A percentile compares a stretch with the other conserved stretches of the same genome.
Conservation (phyloP, 2,888 invertebrate species). For the Daptonema setosum region DNA sequence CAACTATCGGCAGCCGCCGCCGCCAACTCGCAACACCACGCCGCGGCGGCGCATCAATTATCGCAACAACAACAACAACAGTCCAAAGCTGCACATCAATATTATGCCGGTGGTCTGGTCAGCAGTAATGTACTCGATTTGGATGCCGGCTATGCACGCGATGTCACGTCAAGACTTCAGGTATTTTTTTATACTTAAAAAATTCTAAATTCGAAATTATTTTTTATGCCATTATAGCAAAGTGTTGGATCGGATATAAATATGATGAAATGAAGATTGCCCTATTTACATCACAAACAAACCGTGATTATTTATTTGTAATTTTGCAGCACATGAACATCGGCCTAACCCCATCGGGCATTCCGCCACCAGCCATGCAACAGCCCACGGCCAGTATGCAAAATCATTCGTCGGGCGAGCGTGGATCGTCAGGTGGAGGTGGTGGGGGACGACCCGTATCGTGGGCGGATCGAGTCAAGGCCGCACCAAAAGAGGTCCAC, state of each 20-base stretch:
- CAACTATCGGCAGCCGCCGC: neutral
- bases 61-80: neutral
- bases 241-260: too few relatives aligned
- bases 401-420: too few relatives aligned
- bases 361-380: neutral
- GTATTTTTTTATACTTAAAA: too few relatives aligned
- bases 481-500: neutral
- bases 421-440: too few relatives aligned
- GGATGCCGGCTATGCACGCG: neutral
- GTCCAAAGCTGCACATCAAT: too few relatives aligned
- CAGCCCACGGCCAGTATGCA: too few relatives aligned
- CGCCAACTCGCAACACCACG: neutral
- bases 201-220: too few relatives aligned
- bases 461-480: neutral
- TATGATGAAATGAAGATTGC: too few relatives aligned
- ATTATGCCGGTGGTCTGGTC: too few relatives aligned
- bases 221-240: too few relatives aligned
- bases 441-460: neutral
- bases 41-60: neutral
- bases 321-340: neutral
- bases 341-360: neutral
- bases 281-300: too few relatives aligned
- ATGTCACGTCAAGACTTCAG: neutral
- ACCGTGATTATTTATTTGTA: too few relatives aligned
- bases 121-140: neutral